These are phyloP conservation scores for Cromileptes altivelis DNA, from an alignment of 2,113 vertebrate genomes.

Conservation along the genomic window DNA sequence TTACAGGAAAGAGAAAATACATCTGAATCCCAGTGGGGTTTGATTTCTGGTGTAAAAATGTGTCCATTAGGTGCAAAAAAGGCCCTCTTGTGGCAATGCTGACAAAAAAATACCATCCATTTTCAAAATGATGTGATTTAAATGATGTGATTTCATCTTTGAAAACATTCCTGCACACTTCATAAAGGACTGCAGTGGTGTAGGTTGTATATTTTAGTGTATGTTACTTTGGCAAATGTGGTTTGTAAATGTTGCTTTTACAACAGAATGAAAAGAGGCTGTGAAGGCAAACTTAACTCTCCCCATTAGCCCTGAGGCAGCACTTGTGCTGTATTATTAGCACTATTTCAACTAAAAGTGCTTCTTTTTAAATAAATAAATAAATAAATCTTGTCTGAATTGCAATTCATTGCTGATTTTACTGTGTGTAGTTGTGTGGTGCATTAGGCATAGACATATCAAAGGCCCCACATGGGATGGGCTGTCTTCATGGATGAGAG, in stretches of 20 bases:
- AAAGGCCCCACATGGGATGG: conserved; percentile 14
- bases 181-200: not conserved
- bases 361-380: not conserved
- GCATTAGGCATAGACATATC: conserved; percentile 9
- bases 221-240: not conserved
- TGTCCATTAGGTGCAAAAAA: not conserved
- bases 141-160: not conserved
- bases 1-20: not conserved
- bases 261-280: conserved; percentile 7
- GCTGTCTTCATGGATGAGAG: conserved; percentile 37
- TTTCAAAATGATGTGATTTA: not conserved
- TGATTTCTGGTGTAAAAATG: not conserved
- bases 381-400: not conserved
- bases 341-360: conserved; percentile 20
- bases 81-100: not conserved
- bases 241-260: not conserved
- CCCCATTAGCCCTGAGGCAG: not conserved
- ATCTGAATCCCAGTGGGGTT: not conserved
- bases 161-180: not conserved
- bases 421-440: conserved; percentile 13
- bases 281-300: not conserved
- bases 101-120: not conserved
- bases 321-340: not conserved
- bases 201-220: not conserved
- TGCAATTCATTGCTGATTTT: conserved; percentile 13